Base-by-base conservation (phyloP, 2,888 invertebrate species). In the Polyommatus iphigenia region DNA sequence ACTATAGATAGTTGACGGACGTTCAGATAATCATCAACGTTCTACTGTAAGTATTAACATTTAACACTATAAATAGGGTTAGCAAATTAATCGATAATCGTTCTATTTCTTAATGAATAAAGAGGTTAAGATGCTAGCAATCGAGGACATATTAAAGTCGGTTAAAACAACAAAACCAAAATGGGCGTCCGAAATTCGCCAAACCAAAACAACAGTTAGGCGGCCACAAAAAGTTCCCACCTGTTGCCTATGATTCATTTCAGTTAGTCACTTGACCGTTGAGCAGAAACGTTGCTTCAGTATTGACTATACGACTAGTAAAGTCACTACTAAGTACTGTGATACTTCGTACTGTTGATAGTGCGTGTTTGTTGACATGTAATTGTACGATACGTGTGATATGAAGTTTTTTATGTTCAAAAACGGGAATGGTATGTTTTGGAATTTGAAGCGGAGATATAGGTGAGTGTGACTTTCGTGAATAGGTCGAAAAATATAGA, bases 181-280 rank as follows among this genome's bases (percentile, higher is more conserved):
- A 72, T 72, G 3, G n/a, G 36, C 36, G 41, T 36, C 8, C 72
- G 41, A n/a, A 7, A 72, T 72, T 72, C 36, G 72, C 41, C 36
- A 36, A 86, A 82, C 80, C 82, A 80, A 80, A 84, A 84, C 80
- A 87, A 92, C 93, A 86, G 93, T 93, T 90, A 90, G 80, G 79
- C 80, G 82, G 18, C 72, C 36, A 72, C 72, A 77, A 83, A 85
- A 91, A 88, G 87, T 86, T 87, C 86, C 85, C 88, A 91, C 90
- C 88, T 87, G 89, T 83, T 84, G 83, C 82, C 89, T 87, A 89
- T 93, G 93, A 93, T 83, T 93, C 93, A 93, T 87, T 46, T 71
- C 87, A 87, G 78, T 80, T 80, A 81, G 81, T 81, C 81, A 81
- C 79, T 80, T 79, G 76, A 78, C 76, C 79, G 71, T 78, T 73